Evolutionary conservation across 2,888 invertebrate species (phyloP).

Genomic region (Leucania comma): DNA sequence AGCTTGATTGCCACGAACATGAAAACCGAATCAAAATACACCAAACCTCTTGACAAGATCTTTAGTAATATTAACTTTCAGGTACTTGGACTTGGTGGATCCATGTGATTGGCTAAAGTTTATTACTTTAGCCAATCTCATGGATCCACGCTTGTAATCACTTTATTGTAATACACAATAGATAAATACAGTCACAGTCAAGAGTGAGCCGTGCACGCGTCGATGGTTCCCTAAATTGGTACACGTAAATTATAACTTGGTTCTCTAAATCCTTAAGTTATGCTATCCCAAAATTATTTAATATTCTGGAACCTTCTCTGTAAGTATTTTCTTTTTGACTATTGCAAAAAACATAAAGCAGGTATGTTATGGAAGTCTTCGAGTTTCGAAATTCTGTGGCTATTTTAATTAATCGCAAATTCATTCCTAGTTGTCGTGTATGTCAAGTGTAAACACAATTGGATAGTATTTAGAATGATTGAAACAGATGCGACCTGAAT

Average conservation of each 20-base stretch:
- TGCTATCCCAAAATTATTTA: not conserved
- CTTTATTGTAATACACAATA: not conserved
- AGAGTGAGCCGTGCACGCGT: not conserved
- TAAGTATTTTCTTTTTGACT: not conserved
- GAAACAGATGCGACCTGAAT: too few relatives aligned
- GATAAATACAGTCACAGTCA: not conserved
- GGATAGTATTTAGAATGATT: too few relatives aligned
- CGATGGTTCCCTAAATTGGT: not conserved
- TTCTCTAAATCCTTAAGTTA: too few relatives aligned
- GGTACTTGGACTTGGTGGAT: not conserved
- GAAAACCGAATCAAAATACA: not conserved
- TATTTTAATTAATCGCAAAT: too few relatives aligned
- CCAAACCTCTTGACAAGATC: not conserved
- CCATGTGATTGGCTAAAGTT: too few relatives aligned
- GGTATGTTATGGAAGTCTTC: too few relatives aligned
- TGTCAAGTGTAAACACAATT: too few relatives aligned
- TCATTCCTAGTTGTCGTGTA: too few relatives aligned
- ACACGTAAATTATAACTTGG: too few relatives aligned
- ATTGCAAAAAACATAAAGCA: not conserved
- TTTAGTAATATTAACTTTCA: not conserved
- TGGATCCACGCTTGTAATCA: constrained; percentile 44
- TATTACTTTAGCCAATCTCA: constrained; percentile 63
- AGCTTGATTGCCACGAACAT: not conserved
- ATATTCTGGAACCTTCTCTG: not conserved
- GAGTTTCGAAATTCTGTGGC: not conserved